Conservation (phyloP, 2,888 invertebrate genomes). For the Ectobius pallidus region DNA sequence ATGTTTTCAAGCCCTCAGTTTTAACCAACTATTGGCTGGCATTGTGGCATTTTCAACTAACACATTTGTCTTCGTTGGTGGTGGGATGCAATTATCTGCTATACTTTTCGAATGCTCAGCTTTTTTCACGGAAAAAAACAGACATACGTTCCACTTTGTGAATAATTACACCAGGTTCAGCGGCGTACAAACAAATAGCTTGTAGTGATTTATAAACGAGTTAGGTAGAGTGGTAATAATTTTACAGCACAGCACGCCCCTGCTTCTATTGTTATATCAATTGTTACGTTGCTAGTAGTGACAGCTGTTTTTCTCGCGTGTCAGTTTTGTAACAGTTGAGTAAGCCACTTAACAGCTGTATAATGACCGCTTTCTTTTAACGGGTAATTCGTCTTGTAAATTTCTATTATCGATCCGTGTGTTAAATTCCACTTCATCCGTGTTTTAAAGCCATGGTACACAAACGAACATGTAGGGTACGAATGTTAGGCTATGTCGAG, state of each 20-base stretch:
- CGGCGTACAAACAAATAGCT: conserved; percentile 25
- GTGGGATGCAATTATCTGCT: conserved; percentile 27
- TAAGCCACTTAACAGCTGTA: neutral
- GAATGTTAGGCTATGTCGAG: no score
- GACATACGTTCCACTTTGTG: conserved; percentile 21
- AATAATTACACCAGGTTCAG: conserved; percentile 22
- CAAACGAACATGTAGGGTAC: no score
- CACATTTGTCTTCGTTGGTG: conserved; percentile 29
- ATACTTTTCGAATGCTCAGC: conserved; percentile 29
- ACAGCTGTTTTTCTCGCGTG: neutral
- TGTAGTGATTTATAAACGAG: conserved; percentile 16
- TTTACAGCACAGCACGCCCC: conserved; percentile 8
- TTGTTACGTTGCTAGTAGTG: neutral
- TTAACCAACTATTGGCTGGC: conserved; percentile 14
- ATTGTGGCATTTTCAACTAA: conserved; percentile 30
- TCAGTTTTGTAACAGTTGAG: neutral
- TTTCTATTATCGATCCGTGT: no score
- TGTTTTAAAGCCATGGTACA: no score
- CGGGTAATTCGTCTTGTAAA: neutral
- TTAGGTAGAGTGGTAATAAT: neutral
- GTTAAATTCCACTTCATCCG: no score
- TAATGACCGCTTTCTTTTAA: neutral
- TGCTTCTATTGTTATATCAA: neutral
- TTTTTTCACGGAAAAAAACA: neutral
- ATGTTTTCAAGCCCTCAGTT: conserved; percentile 21